Percentiles rank a stretch among this genome's conserved stretches.
phyloP scores from a whole-genome alignment of 2,797 vertebrate genomes.

The Forpus xanthops region DNA sequence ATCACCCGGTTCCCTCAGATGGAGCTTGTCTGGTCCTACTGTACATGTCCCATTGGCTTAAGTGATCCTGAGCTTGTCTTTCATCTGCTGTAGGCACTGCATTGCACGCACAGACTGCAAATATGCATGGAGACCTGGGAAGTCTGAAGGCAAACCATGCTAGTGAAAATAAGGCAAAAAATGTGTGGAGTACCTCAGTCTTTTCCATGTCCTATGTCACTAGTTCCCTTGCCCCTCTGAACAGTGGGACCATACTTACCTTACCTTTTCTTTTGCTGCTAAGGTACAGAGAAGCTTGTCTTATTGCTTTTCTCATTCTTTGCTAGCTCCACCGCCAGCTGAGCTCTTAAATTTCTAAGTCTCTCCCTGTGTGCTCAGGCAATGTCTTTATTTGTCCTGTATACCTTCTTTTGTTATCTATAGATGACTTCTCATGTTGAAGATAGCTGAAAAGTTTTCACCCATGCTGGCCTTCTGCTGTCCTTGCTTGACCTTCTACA shows the following conservation, averaged over 20 bases:
- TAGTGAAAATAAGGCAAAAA: neutral
- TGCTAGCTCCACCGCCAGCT: neutral
- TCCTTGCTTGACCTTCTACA: neutral
- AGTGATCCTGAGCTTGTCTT: neutral
- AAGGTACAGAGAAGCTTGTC: neutral
- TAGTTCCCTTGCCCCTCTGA: neutral
- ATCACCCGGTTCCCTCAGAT: neutral
- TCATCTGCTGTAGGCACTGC: neutral
- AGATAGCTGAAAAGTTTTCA: neutral
- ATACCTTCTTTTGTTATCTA: neutral
- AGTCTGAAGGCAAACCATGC: neutral
- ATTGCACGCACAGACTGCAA: neutral
- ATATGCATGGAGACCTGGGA: neutral
- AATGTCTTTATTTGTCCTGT: neutral
- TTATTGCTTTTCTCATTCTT: neutral
- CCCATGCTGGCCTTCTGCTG: neutral
- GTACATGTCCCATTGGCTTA: neutral
- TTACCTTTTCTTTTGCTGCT: neutral
- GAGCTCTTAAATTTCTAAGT: neutral
- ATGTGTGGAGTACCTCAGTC: neutral
- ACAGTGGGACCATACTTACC: neutral
- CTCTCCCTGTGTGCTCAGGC: neutral
- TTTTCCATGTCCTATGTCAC: neutral
- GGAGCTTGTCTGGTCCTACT: neutral
- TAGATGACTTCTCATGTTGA: neutral